A percentile compares a stretch with the other conserved stretches of the same genome.
Evolutionary conservation across 2,888 invertebrate species (phyloP).

Genomic region (Eretmocerus hayati): DNA sequence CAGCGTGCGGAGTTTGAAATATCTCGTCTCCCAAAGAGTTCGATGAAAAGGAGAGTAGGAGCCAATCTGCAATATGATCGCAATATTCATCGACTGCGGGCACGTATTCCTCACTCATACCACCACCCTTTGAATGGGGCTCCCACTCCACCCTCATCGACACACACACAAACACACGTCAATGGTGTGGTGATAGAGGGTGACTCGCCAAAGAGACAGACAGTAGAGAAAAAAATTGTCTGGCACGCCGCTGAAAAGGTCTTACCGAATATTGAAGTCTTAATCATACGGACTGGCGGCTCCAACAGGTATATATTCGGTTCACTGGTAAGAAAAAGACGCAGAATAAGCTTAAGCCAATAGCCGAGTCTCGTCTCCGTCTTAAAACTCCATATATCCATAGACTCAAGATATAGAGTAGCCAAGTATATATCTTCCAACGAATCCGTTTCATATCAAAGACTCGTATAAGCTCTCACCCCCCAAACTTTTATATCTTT

Average conservation of each 20-base stretch:
- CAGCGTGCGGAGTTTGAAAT: constrained; percentile 1
- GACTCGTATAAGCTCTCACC: constrained; percentile 14
- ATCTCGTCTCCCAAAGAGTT: constrained; percentile 8
- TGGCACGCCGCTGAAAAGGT: constrained; percentile 11
- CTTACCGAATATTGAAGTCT: constrained; percentile 23
- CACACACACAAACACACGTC: too few relatives aligned
- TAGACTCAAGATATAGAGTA: too few relatives aligned
- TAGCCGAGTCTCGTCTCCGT: constrained; percentile 17
- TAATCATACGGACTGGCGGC: constrained; percentile 22
- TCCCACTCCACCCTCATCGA: too few relatives aligned
- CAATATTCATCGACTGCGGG: constrained; percentile 16
- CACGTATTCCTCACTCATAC: neutral
- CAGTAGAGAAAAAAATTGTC: neutral
- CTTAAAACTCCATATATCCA: neutral
- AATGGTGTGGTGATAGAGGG: too few relatives aligned
- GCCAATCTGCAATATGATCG: constrained; percentile 19
- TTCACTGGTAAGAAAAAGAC: constrained; percentile 9
- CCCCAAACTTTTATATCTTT: constrained; percentile 1
- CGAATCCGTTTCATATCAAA: constrained; percentile 21
- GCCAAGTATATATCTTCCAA: too few relatives aligned
- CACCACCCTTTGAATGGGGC: neutral
- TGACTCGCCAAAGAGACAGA: neutral
- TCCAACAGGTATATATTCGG: too few relatives aligned
- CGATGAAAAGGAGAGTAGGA: neutral
- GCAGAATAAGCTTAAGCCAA: constrained; percentile 14